phyloP scores from a whole-genome alignment of 2,888 invertebrate genomes.

The Argyresthia albistria region DNA sequence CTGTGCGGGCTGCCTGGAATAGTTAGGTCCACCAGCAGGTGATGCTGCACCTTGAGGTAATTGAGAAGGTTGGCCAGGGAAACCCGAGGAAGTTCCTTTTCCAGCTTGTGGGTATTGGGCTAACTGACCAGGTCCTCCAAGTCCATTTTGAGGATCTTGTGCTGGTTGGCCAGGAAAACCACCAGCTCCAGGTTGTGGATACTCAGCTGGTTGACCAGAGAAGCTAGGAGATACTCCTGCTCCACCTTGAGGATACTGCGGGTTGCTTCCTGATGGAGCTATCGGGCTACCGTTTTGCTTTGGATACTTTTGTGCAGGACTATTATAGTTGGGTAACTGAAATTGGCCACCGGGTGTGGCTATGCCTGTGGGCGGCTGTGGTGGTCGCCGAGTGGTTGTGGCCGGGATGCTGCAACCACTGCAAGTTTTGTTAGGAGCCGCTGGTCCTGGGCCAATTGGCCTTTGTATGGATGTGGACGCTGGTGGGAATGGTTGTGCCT shows the following conservation, averaged over 20 bases:
- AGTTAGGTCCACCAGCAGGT: not conserved
- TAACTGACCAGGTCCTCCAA: too few species aligned
- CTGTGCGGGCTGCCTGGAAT: not conserved
- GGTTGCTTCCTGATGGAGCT: too few species aligned
- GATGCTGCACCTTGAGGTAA: too few species aligned
- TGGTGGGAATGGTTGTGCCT: not conserved
- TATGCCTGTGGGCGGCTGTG: slow-evolving; percentile 8
- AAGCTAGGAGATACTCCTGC: too few species aligned
- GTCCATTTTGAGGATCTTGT: too few species aligned
- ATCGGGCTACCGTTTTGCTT: slow-evolving; percentile 5
- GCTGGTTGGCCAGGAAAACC: too few species aligned
- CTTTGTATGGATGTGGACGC: slow-evolving; percentile 14
- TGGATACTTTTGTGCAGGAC: slow-evolving; percentile 11
- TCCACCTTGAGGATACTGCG: too few species aligned
- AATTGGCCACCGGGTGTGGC: slow-evolving; percentile 7
- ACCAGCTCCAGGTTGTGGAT: too few species aligned
- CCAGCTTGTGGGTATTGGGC: too few species aligned
- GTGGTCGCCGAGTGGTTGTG: slow-evolving; percentile 31
- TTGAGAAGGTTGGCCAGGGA: too few species aligned
- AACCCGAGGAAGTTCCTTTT: too few species aligned
- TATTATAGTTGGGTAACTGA: slow-evolving; percentile 3
- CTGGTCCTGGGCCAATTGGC: slow-evolving; percentile 25
- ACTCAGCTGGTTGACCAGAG: too few species aligned
- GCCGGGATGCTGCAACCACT: slow-evolving; percentile 74
- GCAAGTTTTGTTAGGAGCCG: slow-evolving; percentile 61